Percentiles rank a stretch among this genome's conserved stretches.
phyloP scores from a whole-genome alignment of 2,113 vertebrate species.

The Anhinga rufa region DNA sequence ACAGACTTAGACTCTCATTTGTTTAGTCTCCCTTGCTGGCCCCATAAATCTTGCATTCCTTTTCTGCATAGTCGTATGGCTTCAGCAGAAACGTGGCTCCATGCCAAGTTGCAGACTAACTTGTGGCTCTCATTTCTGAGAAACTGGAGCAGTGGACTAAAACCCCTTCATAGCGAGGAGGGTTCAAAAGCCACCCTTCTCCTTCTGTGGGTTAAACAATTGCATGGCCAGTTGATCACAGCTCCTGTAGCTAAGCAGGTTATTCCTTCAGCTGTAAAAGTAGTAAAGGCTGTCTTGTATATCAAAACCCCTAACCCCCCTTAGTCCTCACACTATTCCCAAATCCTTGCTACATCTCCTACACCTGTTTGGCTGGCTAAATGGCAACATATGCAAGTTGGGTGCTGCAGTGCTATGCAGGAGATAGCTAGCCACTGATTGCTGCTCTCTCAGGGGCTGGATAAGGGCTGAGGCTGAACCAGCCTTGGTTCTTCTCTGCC shows the following conservation, averaged over 20 bases:
- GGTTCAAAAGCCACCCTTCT: neutral
- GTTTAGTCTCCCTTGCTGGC: slow-evolving; percentile 6
- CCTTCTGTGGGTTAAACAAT: neutral
- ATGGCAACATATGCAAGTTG: neutral
- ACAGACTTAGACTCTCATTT: neutral
- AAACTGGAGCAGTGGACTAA: neutral
- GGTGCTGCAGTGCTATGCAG: neutral
- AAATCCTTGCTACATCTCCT: neutral
- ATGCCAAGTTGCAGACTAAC: neutral
- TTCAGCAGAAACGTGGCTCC: slow-evolving; percentile 7
- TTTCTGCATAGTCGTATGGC: neutral
- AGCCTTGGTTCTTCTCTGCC: neutral
- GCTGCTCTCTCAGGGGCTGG: neutral
- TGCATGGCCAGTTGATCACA: neutral
- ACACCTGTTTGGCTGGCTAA: neutral
- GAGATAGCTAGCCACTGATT: too few species aligned
- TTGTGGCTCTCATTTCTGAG: neutral
- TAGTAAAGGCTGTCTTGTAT: neutral
- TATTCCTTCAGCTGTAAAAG: neutral
- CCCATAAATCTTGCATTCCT: slow-evolving; percentile 58
- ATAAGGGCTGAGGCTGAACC: neutral
- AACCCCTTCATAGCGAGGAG: neutral
- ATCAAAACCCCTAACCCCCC: neutral
- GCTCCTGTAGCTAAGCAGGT: neutral
- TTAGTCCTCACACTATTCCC: neutral